These are phyloP conservation scores for Xanthorhoe spadicearia DNA, from an alignment of 2,888 invertebrate species.

Conservation along the genomic window DNA sequence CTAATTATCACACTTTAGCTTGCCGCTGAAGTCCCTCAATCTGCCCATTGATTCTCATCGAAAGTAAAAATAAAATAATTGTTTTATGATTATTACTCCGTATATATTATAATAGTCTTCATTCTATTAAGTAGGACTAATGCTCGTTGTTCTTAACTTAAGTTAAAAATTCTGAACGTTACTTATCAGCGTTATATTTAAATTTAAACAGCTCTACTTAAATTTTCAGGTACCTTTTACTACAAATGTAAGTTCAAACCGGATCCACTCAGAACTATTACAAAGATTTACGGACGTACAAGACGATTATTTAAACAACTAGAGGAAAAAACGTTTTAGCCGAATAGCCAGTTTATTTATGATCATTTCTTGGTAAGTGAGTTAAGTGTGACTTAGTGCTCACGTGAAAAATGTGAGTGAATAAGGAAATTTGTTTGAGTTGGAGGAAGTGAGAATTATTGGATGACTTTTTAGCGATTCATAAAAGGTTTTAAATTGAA, in stretches of 20 bases:
- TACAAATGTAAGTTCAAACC: conserved; percentile 37
- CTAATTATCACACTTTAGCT: too few species aligned
- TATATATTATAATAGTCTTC: too few species aligned
- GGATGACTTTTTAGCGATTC: conserved; percentile 18
- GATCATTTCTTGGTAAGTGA: conserved; percentile 57
- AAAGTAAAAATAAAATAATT: too few species aligned
- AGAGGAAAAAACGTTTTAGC: conserved; percentile 58
- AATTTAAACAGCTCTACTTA: conserved; percentile 21
- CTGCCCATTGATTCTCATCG: too few species aligned
- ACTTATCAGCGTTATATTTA: conserved; percentile 12
- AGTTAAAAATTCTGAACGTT: background rate
- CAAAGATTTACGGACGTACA: conserved; percentile 65
- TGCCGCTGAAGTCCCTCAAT: too few species aligned
- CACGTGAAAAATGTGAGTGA: conserved; percentile 35
- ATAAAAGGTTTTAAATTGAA: conserved; percentile 1
- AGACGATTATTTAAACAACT: conserved; percentile 61
- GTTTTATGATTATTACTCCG: too few species aligned
- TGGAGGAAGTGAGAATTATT: conserved; percentile 30
- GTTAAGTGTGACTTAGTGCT: conserved; percentile 58
- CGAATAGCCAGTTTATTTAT: conserved; percentile 51
- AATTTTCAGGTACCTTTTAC: conserved; percentile 26
- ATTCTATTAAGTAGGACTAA: too few species aligned
- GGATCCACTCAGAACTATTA: conserved; percentile 49
- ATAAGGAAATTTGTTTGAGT: conserved; percentile 40
- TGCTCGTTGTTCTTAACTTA: too few species aligned